Evolutionary conservation across 2,888 invertebrate genomes (phyloP), one percentile per base, ranked within the genome.

Genomic region (Lepidonotus clava): DNA sequence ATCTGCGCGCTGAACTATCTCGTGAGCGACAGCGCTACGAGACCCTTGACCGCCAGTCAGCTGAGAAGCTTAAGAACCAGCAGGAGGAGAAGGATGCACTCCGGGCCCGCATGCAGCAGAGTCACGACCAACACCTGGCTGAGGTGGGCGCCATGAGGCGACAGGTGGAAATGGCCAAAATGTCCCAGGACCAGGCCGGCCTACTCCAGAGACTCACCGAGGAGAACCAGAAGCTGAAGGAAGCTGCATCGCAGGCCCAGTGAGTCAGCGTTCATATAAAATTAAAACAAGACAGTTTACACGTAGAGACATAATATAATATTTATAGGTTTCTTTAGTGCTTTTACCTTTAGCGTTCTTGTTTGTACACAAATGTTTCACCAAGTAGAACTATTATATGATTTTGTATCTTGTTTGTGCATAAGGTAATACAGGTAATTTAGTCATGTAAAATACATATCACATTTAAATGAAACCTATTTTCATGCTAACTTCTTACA

Each of bases 1-100:
- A 98, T 91, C 93, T 98, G 24, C 96, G 97, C 91, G 94, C 95
- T 46, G 96, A 96, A 89, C 94, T 97, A 91, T 96, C 96, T 91
- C 94, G 95, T 1, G 97, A 97, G 93, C 95, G 96, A n/a, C 94
- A 95, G 0, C 95, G 96, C 85, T 92, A 95, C 24, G 93, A 94
- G 14, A 94, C 95, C 38, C 95, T 95, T 83, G 95, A 95, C 87
- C 95, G 96, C 80, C 95, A 95, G 90, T 95, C 95, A 61, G 95
- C 96, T 89, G 96, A 96, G 88, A 95, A 95, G 87, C 93, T 95
- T 88, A 93, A 93, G 88, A 46, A 41, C 40, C 95, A 95, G 90
- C 95, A 95, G 84, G 95, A 96, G 11, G 97, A 97, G 92, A 92
- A 95, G 83, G 96, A 96, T 92, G 95, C 96, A 24, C 94, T 96